Percentiles rank a stretch among this genome's conserved stretches.
These are phyloP conservation scores for Caradrina kadenii DNA, from an alignment of 2,888 invertebrate species.

Conservation along the genomic window DNA sequence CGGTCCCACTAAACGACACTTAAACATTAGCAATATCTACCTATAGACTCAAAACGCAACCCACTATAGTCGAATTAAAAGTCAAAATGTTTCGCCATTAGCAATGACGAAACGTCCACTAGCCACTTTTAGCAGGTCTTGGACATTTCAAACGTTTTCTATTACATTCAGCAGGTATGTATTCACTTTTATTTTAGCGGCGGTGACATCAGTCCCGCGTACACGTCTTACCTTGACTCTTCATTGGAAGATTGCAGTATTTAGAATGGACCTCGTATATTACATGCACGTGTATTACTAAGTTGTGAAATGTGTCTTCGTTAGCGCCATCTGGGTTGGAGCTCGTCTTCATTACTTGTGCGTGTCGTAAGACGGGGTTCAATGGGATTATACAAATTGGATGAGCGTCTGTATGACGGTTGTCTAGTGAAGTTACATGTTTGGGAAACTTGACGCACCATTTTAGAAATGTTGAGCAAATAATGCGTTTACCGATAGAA, in stretches of 20 bases:
- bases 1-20: background rate
- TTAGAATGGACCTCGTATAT: slow-evolving; percentile 44
- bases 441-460: background rate
- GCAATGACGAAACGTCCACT: slow-evolving; percentile 16
- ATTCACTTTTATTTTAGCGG: slow-evolving; percentile 73
- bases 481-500: too few relatives aligned
- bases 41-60: slow-evolving; percentile 1
- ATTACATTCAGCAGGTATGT: slow-evolving; percentile 35
- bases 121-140: slow-evolving; percentile 2
- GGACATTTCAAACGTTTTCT: slow-evolving; percentile 33
- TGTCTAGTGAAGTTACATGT: background rate
- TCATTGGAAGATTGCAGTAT: slow-evolving; percentile 70
- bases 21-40: slow-evolving; percentile 1
- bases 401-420: slow-evolving; percentile 5
- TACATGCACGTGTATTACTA: slow-evolving; percentile 44
- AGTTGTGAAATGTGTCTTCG: slow-evolving; percentile 47
- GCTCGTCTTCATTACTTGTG: slow-evolving; percentile 16
- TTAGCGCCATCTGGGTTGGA: slow-evolving; percentile 15
- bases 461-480: too few relatives aligned
- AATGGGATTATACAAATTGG: slow-evolving; percentile 27
- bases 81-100: slow-evolving; percentile 34
- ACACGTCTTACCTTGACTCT: slow-evolving; percentile 66
- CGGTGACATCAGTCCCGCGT: slow-evolving; percentile 72
- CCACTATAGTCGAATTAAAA: slow-evolving; percentile 17
- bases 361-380: background rate